Evolutionary conservation across 2,888 invertebrate species (phyloP), one percentile per base, ranked within the genome.

Genomic region (Slavum lentiscoides): DNA sequence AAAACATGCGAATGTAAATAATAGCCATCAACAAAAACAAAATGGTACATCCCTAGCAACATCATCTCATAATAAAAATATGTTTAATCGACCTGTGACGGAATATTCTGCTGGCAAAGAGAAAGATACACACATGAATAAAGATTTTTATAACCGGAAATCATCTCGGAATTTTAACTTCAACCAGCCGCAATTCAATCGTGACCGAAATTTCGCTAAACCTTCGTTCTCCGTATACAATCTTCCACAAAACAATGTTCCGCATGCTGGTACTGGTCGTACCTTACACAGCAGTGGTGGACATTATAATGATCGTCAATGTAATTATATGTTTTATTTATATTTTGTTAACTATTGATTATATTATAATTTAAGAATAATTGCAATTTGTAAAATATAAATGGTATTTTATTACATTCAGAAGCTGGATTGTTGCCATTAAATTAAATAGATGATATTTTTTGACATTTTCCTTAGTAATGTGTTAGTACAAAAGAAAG

Each of bases 131-230:
- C 68, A 59, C 19, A 13, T n/a, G 4, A 59, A 59, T n/a, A 67
- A 43, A 23, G 68, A 67, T 19, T 19, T 19, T 15, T 68, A 23
- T 67, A 58, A 43, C 15, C 74, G 55, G 0, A 76, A 1, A 59
- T 15, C 43, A 19, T 53, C 53, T 21, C 59, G 67, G 15, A 3
- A 59, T 39, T 67, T 39, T 30, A 66, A 59, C 1, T 75, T 75
- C 19, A 67, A 67, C 17, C 55, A 37, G 3, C 73, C 43, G 0
- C 75, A 76, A 68, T 67, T n/a, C 9, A 76, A 76, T 49, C 75
- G 59, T 17, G 75, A 75, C 59, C 58, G 75, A 58, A 68, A 67
- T 30, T 76, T 59, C 49, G 19, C 75, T 68, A 76, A 76, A n/a
- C 59, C 59, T 15, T 7, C 58, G 23, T 5, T 0, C 8, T 39